Evolutionary conservation across 2,797 vertebrate genomes (phyloP), one percentile per base, ranked within the genome.

Genomic region (Perodicticus potto): DNA sequence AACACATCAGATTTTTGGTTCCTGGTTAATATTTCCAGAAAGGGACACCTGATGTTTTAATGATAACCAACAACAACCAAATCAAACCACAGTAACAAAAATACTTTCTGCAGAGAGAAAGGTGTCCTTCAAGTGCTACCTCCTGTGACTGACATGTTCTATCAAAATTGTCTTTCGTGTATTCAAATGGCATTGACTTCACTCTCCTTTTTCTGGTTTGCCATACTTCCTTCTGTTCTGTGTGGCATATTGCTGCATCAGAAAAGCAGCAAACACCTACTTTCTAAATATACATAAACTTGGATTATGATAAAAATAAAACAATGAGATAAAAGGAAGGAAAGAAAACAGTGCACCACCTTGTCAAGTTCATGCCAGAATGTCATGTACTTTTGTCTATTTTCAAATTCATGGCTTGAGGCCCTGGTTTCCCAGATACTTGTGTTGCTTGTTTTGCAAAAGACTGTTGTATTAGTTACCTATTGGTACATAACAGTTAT

Each of bases 331-430:
- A 70, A 78, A 11, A 74, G 32, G 40, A 78, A 13, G 37, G 29
- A 91, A 93, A 74, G 16, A 43, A 89, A 86, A 70, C 23, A 78
- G 0, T 14, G 2, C 4, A 3, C 43, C 49, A 25, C 22, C 25
- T 93, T 45, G 69, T 53, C 16, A 92, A 34, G 29, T 16, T 78
- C 25, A 25, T 49, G 6, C 13, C 43, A 55, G 77, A 61, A 69
- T 69, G 22, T 34, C 59, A 32, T 53, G 88, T 92, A 13, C 32
- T 65, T 91, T 83, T 93, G 6, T 89, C 11, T 92, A 17, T 88
- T 93, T 94, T 87, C 27, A 70, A 53, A 69, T 43, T 89, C 53
- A 87, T 73, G 69, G 22, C 37, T 72, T 92, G 67, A 88, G 63
- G 37, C 25, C 29, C 16, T 74, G 19, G 7, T 81, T 40, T 87